Conservation (phyloP, 1,140 invertebrate species). For the Neuroterus valhalla region DNA sequence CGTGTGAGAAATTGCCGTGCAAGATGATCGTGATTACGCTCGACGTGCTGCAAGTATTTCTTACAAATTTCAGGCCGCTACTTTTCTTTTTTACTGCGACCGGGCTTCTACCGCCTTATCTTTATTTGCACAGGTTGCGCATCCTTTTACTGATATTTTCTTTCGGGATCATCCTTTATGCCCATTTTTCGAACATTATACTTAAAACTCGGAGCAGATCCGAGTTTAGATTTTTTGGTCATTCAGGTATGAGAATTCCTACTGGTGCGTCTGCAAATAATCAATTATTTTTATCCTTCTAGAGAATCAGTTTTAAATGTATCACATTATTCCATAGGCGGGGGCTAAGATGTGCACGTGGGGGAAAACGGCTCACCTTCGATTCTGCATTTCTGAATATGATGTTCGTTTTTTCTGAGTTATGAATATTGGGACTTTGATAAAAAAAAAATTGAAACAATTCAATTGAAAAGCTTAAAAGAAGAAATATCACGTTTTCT, state of each 20-base stretch:
- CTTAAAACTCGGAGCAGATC: background rate
- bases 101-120: constrained; percentile 15
- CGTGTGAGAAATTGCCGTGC: constrained; percentile 27
- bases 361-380: too few species aligned
- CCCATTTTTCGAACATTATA: background rate
- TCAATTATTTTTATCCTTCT: background rate
- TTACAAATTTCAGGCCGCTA: constrained; percentile 21
- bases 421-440: too few species aligned
- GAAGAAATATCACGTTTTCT: too few species aligned
- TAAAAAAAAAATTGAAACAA: too few species aligned
- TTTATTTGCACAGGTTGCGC: constrained; percentile 25
- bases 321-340: too few species aligned
- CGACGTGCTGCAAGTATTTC: constrained; percentile 29
- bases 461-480: too few species aligned
- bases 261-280: background rate
- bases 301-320: too few species aligned
- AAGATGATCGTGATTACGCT: constrained; percentile 20
- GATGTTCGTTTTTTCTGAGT: too few species aligned
- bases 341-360: too few species aligned
- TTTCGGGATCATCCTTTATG: constrained; percentile 5
- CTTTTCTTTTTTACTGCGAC: constrained; percentile 4
- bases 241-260: background rate
- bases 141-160: constrained; percentile 16
- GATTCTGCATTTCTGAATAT: too few species aligned
- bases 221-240: background rate